Base-by-base conservation (phyloP, 2,888 invertebrate species). In the Sialis fuliginosa region DNA sequence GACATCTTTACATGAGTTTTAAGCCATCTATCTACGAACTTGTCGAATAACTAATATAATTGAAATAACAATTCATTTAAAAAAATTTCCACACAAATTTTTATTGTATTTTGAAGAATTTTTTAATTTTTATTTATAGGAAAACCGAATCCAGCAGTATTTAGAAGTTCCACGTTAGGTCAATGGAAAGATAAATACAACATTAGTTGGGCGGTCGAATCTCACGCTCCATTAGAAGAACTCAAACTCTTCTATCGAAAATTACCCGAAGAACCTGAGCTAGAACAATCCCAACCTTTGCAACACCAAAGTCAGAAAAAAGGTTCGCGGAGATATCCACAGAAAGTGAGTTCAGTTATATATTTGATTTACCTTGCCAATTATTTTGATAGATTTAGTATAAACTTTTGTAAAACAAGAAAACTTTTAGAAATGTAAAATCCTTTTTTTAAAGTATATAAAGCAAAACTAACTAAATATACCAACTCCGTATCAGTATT, bases 121-220 rank as follows among this genome's bases (percentile, higher is more conserved):
- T 13, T n/a, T 33, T 10, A 33, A n/a, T n/a, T 43, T 33, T 6
- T 43, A 8, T 7, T 44, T 39, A 2, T 56, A 74, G 79, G 79
- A 50, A 74, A 71, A 62, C 79, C 79, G 41, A 77, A 76, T 59
- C 69, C 74, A 49, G 77, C 76, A 39, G 70, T 72, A 55, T 78
- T 79, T 63, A 71, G 69, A 57, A 78, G 77, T 55, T 72, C 74
- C 51, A 71, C 74, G 48, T 67, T 72, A 54, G 76, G 79, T 52
- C 70, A 71, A 54, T 76, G 65, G 60, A 61, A 65, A 50, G 70
- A 70, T 55, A 75, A 74, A 58, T 79, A 77, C 62, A 79, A 79
- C 60, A 75, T 79, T 54, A 76, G 76, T 44, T 80, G 79, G 78
- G 69, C 72, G 41, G 77, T 78, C 33, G 75, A 78, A 59, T 78